phyloP scores from a whole-genome alignment of 2,888 invertebrate species.

The Colletes collaris region DNA sequence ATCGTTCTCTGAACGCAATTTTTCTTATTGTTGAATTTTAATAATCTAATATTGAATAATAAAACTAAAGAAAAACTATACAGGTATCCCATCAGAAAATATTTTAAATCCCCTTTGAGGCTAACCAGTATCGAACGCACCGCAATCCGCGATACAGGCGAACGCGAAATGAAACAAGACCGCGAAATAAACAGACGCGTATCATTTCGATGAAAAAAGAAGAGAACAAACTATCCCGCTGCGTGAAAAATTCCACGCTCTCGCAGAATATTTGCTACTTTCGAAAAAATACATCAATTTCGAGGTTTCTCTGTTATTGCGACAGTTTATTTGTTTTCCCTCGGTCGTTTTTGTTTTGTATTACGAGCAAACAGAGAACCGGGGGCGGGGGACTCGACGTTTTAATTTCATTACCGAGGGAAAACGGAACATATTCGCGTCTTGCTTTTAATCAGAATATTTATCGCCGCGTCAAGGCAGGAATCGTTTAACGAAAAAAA shows the following conservation, averaged over 20 bases:
- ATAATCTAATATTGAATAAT: too few relatives aligned
- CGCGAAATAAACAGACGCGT: not conserved
- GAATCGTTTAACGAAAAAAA: too few relatives aligned
- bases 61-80: not conserved
- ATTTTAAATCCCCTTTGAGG: slow-evolving; percentile 3
- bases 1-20: too few relatives aligned
- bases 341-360: too few relatives aligned
- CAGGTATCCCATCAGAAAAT: not conserved
- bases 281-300: not conserved
- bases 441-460: too few relatives aligned
- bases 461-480: too few relatives aligned
- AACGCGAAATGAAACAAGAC: not conserved
- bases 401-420: not conserved
- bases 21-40: too few relatives aligned
- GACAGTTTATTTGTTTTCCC: too few relatives aligned
- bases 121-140: not conserved
- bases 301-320: too few relatives aligned
- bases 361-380: too few relatives aligned
- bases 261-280: not conserved
- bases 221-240: not conserved
- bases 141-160: not conserved
- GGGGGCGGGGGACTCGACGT: not conserved
- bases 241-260: not conserved
- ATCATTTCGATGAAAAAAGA: not conserved
- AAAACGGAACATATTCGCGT: not conserved